These are phyloP conservation scores for Psilanteris sp. DNA, from an alignment of 1,140 invertebrate genomes.

Conservation along the genomic window DNA sequence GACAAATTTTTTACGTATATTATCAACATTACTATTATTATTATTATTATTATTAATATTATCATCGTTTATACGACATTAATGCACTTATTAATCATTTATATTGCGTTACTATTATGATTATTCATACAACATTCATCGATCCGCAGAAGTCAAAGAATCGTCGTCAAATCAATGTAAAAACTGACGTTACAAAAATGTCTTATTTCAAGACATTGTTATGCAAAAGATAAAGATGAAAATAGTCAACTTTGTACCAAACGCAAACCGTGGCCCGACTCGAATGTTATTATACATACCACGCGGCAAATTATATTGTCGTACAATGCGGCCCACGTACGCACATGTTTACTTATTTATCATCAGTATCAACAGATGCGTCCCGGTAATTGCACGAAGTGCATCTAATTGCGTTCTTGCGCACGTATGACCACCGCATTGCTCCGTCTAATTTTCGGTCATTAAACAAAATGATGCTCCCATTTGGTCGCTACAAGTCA, in stretches of 20 bases:
- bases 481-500: background rate
- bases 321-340: constrained; percentile 11
- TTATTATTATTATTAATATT: too few relatives aligned
- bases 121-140: too few relatives aligned
- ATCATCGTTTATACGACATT: too few relatives aligned
- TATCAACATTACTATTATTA: too few relatives aligned
- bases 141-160: too few relatives aligned
- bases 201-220: background rate
- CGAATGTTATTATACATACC: constrained; percentile 37
- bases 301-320: constrained; percentile 30
- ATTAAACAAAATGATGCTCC: constrained; percentile 19
- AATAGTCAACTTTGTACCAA: too few relatives aligned
- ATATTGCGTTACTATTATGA: too few relatives aligned
- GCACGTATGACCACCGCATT: constrained; percentile 12
- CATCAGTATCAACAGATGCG: constrained; percentile 61
- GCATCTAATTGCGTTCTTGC: constrained; percentile 47
- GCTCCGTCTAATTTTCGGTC: constrained; percentile 10
- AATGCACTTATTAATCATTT: too few relatives aligned
- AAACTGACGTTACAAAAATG: too few relatives aligned
- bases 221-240: too few relatives aligned
- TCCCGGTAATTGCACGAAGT: constrained; percentile 49
- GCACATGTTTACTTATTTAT: constrained; percentile 47
- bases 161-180: too few relatives aligned
- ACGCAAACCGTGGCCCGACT: too few relatives aligned
- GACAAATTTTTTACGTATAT: background rate